These are phyloP conservation scores for Polyommatus iphigenia DNA, from an alignment of 2,888 invertebrate genomes.

Conservation along the genomic window DNA sequence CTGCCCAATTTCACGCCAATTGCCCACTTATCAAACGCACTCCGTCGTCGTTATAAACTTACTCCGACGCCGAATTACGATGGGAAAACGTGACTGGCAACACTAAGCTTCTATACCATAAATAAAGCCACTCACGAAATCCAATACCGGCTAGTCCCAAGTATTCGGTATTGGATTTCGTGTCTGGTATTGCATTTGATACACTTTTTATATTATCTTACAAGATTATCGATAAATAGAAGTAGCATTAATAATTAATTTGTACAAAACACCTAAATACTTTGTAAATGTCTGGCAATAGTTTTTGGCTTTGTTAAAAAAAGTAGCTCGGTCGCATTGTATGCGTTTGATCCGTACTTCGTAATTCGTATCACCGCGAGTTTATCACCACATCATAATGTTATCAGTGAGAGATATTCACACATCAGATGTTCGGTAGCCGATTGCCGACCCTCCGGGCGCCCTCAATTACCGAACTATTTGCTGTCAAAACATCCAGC, in stretches of 20 bases:
- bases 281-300: neutral
- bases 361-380: neutral
- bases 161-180: neutral
- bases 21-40: conserved; percentile 67
- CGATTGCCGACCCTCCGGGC: conserved; percentile 23
- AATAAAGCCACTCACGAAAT: neutral
- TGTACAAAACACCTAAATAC: too few species aligned
- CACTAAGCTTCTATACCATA: neutral
- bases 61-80: conserved; percentile 22
- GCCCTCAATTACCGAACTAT: conserved; percentile 59
- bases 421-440: conserved; percentile 41
- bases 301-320: neutral
- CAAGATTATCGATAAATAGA: too few species aligned
- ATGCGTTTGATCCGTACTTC: neutral
- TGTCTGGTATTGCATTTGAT: neutral
- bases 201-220: neutral
- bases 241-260: too few species aligned
- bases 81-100: conserved; percentile 10
- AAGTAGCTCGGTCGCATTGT: neutral
- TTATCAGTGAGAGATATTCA: conserved; percentile 32
- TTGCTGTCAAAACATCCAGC: conserved; percentile 49
- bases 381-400: neutral
- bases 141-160: neutral
- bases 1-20: conserved; percentile 72
- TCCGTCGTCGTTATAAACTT: conserved; percentile 45